phyloP scores from a whole-genome alignment of 1,140 invertebrate species.

The Drosophila rhopaloa region DNA sequence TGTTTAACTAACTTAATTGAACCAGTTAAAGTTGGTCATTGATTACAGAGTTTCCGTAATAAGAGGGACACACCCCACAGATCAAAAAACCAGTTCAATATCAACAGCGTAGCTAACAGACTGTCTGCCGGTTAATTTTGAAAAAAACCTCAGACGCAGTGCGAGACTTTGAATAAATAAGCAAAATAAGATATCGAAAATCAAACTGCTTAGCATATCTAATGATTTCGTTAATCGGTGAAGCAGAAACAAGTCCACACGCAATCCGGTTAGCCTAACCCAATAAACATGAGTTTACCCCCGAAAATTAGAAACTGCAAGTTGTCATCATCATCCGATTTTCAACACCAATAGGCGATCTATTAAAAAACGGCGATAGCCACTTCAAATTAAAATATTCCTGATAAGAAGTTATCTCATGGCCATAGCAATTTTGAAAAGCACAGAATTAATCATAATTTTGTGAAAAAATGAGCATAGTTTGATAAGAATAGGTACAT shows the following conservation, averaged over 20 bases:
- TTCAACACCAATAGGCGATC: slow-evolving; percentile 2
- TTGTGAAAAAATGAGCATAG: slow-evolving; percentile 8
- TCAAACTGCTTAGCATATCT: slow-evolving; percentile 41
- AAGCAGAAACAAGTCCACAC: slow-evolving; percentile 38
- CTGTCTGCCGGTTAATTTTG: slow-evolving; percentile 22
- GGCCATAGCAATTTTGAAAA: neutral
- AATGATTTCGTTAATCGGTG: slow-evolving; percentile 40
- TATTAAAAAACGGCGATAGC: slow-evolving; percentile 5
- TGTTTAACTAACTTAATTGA: slow-evolving; percentile 14
- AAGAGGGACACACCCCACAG: slow-evolving; percentile 16
- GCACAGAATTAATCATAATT: slow-evolving; percentile 19
- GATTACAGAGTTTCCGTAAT: slow-evolving; percentile 21
- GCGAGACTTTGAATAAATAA: slow-evolving; percentile 35
- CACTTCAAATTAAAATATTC: neutral
- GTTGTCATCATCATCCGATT: slow-evolving; percentile 26
- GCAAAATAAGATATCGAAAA: slow-evolving; percentile 19
- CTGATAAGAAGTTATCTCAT: slow-evolving; percentile 18
- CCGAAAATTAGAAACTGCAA: slow-evolving; percentile 10
- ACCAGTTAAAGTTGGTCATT: slow-evolving; percentile 14
- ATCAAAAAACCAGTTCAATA: slow-evolving; percentile 25
- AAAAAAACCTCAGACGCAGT: slow-evolving; percentile 1
- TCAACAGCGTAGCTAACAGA: slow-evolving; percentile 6
- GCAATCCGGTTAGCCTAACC: slow-evolving; percentile 56
- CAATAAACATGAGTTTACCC: slow-evolving; percentile 15
- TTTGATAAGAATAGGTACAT: slow-evolving; percentile 4